Percentiles rank a stretch among this genome's conserved stretches.
phyloP scores from a whole-genome alignment of 2,888 invertebrate species.

The Campoletis raptor region DNA sequence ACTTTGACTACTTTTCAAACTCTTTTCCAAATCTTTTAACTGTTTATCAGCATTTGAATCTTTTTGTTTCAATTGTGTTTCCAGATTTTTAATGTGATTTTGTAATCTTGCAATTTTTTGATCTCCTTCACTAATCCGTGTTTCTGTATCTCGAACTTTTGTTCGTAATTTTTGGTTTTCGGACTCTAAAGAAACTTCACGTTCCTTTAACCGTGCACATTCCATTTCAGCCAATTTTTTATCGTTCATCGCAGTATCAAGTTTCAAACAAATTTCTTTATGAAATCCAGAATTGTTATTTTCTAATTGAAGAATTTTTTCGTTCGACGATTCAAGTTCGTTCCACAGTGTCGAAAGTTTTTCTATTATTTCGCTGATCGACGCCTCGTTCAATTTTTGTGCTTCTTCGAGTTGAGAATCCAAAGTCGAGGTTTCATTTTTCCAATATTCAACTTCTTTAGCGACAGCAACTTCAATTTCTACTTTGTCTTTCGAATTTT shows the following conservation, averaged over 20 bases:
- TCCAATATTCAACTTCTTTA: background rate
- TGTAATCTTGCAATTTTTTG: conserved; percentile 74
- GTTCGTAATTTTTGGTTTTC: conserved; percentile 73
- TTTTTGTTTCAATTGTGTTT: conserved; percentile 76
- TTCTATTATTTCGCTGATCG: conserved; percentile 64
- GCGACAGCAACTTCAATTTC: background rate
- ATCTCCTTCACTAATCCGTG: conserved; percentile 68
- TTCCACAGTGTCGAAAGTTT: conserved; percentile 58
- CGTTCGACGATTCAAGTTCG: conserved; percentile 54
- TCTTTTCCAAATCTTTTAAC: conserved; percentile 75
- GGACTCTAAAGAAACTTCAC: conserved; percentile 68
- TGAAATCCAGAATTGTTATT: conserved; percentile 46
- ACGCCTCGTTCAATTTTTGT: conserved; percentile 51
- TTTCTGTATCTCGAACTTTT: conserved; percentile 75
- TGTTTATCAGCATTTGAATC: conserved; percentile 73
- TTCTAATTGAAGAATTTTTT: conserved; percentile 68
- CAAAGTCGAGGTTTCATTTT: conserved; percentile 60
- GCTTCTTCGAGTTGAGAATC: conserved; percentile 67
- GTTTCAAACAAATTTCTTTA: conserved; percentile 68
- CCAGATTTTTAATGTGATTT: conserved; percentile 71
- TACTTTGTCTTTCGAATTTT: conserved; percentile 33
- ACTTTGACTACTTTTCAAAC: conserved; percentile 75
- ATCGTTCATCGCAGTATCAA: conserved; percentile 66
- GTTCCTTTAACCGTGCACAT: conserved; percentile 71
- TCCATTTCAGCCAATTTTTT: conserved; percentile 72